These are phyloP conservation scores for Mellilla xanthometata DNA, from an alignment of 2,888 invertebrate species.

Conservation along the genomic window DNA sequence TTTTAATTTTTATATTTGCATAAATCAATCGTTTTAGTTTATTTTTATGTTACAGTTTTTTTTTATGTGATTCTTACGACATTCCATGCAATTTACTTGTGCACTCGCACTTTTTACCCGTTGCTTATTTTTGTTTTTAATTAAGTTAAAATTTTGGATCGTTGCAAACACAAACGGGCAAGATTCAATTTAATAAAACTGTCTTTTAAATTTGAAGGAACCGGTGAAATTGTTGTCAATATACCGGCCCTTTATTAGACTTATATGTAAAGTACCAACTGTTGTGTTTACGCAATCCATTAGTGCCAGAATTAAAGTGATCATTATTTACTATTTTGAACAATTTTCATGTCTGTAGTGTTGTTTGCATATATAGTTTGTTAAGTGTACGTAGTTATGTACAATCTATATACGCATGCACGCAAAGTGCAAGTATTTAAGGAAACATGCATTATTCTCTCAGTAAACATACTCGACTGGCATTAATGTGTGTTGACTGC, in stretches of 20 bases:
- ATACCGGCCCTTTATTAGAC: too few species aligned
- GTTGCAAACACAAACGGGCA: constrained; percentile 33
- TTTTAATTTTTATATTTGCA: constrained; percentile 44
- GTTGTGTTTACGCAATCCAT: constrained; percentile 40
- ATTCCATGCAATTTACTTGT: constrained; percentile 66
- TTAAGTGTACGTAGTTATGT: constrained; percentile 62
- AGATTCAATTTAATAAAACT: neutral
- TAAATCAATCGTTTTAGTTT: constrained; percentile 39
- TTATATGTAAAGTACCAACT: constrained; percentile 25
- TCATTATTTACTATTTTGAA: constrained; percentile 46
- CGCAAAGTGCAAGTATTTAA: constrained; percentile 73
- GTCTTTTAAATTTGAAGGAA: too few species aligned
- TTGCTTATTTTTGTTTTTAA: constrained; percentile 41
- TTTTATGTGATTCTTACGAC: constrained; percentile 55
- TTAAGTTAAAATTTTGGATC: constrained; percentile 35
- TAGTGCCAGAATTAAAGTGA: constrained; percentile 56
- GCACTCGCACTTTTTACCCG: constrained; percentile 47
- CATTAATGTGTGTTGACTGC: constrained; percentile 83
- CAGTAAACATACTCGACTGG: constrained; percentile 81
- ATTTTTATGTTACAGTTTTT: constrained; percentile 44
- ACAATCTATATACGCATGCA: constrained; percentile 76
- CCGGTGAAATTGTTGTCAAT: too few species aligned
- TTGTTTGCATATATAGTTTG: constrained; percentile 54
- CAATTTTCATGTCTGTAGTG: constrained; percentile 46
- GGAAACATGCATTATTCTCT: constrained; percentile 77